Evolutionary conservation across 2,888 invertebrate species (phyloP).

Genomic region (Adelphocoris suturalis): DNA sequence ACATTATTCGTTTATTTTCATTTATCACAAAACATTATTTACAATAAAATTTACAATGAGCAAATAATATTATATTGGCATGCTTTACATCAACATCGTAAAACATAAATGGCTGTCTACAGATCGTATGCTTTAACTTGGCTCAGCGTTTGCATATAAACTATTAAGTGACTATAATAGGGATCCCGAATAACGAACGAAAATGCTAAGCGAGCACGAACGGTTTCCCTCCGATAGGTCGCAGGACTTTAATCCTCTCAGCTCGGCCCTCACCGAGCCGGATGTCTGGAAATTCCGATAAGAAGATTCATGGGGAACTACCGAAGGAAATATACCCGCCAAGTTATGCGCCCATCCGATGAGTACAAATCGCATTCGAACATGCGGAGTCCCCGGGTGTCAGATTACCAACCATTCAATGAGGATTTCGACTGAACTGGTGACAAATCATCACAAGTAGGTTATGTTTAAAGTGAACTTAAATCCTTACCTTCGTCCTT

Average conservation of each 20-base stretch:
- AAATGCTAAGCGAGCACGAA: constrained; percentile 25
- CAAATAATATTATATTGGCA: too few relatives aligned
- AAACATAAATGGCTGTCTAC: not conserved
- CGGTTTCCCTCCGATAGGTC: not conserved
- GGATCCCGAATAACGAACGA: not conserved
- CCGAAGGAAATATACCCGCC: constrained; percentile 27
- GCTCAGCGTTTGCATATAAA: constrained; percentile 1
- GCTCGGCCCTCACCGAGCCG: constrained; percentile 17
- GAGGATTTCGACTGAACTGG: constrained; percentile 25
- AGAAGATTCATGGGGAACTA: constrained; percentile 1
- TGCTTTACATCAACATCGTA: too few relatives aligned
- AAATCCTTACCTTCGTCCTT: not conserved
- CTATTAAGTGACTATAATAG: not conserved
- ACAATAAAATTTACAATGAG: too few relatives aligned
- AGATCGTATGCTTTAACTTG: not conserved
- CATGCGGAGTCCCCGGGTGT: not conserved
- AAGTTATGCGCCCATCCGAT: not conserved
- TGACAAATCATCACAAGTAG: not conserved
- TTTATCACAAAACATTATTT: too few relatives aligned
- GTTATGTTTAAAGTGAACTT: not conserved
- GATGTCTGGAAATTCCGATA: constrained; percentile 51
- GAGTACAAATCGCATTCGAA: constrained; percentile 17
- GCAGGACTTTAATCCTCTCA: constrained; percentile 28
- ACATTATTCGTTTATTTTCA: too few relatives aligned
- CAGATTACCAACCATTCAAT: constrained; percentile 13